These are phyloP conservation scores for Sebastes melanostomus DNA, from an alignment of 2,797 vertebrate species.

Conservation along the genomic window DNA sequence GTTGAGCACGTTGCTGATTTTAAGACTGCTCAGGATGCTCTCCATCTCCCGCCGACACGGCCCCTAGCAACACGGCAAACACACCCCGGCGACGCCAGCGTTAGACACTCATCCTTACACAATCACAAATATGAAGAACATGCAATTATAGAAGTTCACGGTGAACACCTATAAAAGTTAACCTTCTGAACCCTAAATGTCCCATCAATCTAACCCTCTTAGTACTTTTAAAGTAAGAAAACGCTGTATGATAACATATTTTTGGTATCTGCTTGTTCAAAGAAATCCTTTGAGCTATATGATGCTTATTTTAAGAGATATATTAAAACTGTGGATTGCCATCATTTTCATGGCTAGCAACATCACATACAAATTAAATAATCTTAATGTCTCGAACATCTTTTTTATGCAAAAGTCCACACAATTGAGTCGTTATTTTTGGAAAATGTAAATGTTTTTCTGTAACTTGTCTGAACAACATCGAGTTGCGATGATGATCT, in stretches of 20 bases:
- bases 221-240: background rate
- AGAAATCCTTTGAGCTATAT: background rate
- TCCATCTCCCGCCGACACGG: constrained; percentile 96
- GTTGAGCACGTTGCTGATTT: constrained; percentile 91
- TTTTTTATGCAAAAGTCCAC: background rate
- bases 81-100: constrained; percentile 2
- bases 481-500: background rate
- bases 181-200: background rate
- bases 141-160: background rate
- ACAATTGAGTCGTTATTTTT: background rate
- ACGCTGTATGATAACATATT: background rate
- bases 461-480: background rate
- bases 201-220: background rate
- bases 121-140: constrained; percentile 13
- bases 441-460: background rate
- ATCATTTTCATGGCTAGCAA: background rate
- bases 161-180: background rate
- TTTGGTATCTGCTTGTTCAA: background rate
- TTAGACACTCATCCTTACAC: constrained; percentile 25
- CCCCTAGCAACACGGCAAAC: constrained; percentile 80
- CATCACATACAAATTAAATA: background rate
- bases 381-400: background rate
- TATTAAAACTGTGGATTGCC: background rate
- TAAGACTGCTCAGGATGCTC: constrained; percentile 90
- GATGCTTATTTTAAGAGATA: background rate